phyloP scores from a whole-genome alignment of 2,888 invertebrate species.

The Dastarcus helophoroides region DNA sequence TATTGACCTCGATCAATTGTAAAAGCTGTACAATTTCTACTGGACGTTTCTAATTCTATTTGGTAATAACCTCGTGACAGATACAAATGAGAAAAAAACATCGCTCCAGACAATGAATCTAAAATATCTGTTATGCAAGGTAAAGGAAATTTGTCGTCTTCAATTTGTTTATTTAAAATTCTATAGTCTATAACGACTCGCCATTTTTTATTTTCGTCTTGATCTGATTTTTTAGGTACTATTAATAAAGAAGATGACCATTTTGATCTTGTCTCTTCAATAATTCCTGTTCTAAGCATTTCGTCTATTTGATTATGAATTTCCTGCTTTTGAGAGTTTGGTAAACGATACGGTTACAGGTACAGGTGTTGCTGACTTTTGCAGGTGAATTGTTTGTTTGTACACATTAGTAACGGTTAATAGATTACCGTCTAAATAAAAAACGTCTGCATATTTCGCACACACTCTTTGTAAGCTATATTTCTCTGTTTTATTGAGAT shows the following conservation, averaged over 20 bases:
- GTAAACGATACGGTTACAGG: slow-evolving; percentile 17
- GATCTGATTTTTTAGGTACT: slow-evolving; percentile 5
- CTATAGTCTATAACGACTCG: slow-evolving; percentile 13
- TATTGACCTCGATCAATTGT: slow-evolving; percentile 18
- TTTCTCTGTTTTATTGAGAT: too few species aligned
- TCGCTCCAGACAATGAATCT: slow-evolving; percentile 19
- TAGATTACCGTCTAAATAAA: slow-evolving; percentile 14
- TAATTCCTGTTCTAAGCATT: slow-evolving; percentile 17
- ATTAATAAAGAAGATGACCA: slow-evolving; percentile 15
- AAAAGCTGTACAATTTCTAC: slow-evolving; percentile 19
- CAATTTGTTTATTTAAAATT: slow-evolving; percentile 11
- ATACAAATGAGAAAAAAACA: too few species aligned
- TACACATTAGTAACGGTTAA: slow-evolving; percentile 17
- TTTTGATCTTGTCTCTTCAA: slow-evolving; percentile 15
- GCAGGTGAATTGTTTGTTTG: slow-evolving; percentile 15
- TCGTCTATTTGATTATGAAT: too few species aligned
- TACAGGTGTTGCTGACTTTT: slow-evolving; percentile 13
- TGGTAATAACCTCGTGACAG: slow-evolving; percentile 20
- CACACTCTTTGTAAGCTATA: too few species aligned
- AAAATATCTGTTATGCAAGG: slow-evolving; percentile 19
- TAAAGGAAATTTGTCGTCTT: slow-evolving; percentile 15
- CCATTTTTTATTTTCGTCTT: slow-evolving; percentile 5
- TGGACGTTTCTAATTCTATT: slow-evolving; percentile 15
- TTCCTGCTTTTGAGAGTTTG: slow-evolving; percentile 16
- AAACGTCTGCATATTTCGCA: slow-evolving; percentile 15